Evolutionary conservation across 2,797 vertebrate species (phyloP).

Genomic region (Poecilia picta): DNA sequence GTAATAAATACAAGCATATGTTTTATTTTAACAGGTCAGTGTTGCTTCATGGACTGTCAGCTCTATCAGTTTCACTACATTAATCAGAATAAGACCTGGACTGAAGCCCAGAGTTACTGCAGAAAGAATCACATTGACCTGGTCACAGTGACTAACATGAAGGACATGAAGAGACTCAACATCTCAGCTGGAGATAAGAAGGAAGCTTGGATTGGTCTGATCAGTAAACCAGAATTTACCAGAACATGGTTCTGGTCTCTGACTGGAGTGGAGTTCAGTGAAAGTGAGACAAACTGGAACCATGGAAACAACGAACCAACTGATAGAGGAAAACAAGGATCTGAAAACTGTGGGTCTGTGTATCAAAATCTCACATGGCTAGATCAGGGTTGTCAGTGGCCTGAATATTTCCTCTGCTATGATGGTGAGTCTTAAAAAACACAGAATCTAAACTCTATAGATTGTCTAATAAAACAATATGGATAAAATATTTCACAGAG

Average conservation of each 20-base stretch:
- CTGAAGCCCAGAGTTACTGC: background rate
- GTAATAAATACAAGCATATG: too few relatives aligned
- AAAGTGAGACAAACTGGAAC: background rate
- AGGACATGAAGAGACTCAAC: too few relatives aligned
- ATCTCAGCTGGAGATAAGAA: too few relatives aligned
- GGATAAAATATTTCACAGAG: too few relatives aligned
- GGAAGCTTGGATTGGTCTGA: too few relatives aligned
- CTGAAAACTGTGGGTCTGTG: background rate
- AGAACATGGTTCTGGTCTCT: too few relatives aligned
- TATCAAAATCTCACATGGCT: accelerated
- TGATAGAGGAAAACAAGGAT: accelerated
- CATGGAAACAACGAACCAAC: background rate
- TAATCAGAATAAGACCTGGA: background rate
- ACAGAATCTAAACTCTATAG: too few relatives aligned
- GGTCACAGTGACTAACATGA: too few relatives aligned
- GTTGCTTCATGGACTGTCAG: background rate
- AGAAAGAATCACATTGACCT: constrained; percentile 4
- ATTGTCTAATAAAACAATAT: too few relatives aligned
- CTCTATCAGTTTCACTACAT: constrained; percentile 20
- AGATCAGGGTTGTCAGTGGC: background rate
- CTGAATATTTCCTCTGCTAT: background rate
- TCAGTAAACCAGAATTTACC: too few relatives aligned
- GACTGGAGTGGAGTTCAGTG: background rate
- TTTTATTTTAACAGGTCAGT: constrained; percentile 6
- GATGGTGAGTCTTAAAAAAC: constrained; percentile 2